These are phyloP conservation scores for Semnornis frantzii DNA, from an alignment of 2,113 vertebrate genomes.

Conservation along the genomic window DNA sequence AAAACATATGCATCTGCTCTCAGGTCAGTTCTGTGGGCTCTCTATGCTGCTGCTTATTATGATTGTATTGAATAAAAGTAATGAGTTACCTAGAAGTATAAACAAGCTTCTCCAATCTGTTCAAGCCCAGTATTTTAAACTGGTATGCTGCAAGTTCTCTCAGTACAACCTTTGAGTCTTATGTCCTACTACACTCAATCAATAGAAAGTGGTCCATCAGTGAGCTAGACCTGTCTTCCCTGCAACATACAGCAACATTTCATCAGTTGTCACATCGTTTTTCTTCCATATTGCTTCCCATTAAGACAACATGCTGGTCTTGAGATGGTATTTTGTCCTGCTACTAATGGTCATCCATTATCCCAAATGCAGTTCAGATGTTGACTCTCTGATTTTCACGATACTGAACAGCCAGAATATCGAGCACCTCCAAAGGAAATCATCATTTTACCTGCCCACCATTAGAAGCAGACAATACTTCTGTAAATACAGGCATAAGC, in stretches of 20 bases:
- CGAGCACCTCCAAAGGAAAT: neutral
- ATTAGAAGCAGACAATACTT: neutral
- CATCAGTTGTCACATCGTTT: neutral
- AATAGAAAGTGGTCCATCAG: neutral
- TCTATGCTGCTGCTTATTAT: neutral
- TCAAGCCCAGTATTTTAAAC: neutral
- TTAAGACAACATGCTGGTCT: neutral
- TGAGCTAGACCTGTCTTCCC: neutral
- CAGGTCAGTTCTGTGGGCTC: neutral
- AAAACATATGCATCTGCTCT: neutral
- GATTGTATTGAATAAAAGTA: neutral
- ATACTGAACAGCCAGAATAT: neutral
- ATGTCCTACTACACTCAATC: neutral
- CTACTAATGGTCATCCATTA: neutral
- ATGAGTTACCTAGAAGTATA: neutral
- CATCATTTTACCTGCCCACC: neutral
- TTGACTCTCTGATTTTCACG: neutral
- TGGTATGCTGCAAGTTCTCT: neutral
- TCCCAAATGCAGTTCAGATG: neutral
- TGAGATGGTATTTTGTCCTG: neutral
- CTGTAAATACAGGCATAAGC: neutral
- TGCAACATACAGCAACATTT: neutral
- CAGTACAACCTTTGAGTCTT: neutral
- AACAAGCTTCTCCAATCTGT: neutral
- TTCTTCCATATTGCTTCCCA: neutral